These are phyloP conservation scores for Tachina grossa DNA, from an alignment of 2,888 invertebrate species.

Conservation along the genomic window DNA sequence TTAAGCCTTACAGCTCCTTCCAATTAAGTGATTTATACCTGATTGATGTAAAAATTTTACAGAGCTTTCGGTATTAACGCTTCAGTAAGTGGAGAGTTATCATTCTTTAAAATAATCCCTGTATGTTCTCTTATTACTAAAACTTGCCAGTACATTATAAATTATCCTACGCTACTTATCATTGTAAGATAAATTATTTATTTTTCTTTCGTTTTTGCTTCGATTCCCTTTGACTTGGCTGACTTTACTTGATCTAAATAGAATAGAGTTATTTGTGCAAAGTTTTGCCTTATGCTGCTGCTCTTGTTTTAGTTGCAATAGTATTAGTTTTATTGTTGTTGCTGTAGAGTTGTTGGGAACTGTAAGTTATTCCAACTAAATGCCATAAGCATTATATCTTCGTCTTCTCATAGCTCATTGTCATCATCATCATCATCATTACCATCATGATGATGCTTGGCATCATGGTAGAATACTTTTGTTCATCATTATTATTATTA, in stretches of 20 bases:
- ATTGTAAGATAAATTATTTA: slow-evolving; percentile 35
- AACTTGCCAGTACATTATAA: background rate
- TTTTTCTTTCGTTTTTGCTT: slow-evolving; percentile 38
- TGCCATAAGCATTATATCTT: slow-evolving; percentile 64
- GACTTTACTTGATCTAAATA: slow-evolving; percentile 62
- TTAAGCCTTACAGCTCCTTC: no score
- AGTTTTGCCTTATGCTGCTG: slow-evolving; percentile 37
- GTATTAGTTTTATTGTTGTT: slow-evolving; percentile 58
- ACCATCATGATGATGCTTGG: background rate
- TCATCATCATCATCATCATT: slow-evolving; percentile 20
- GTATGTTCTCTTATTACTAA: background rate
- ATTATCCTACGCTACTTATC: background rate
- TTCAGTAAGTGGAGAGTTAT: no score
- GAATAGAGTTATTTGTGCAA: slow-evolving; percentile 55
- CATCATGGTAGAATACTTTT: slow-evolving; percentile 21
- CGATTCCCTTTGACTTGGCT: slow-evolving; percentile 58
- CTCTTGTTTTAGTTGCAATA: slow-evolving; percentile 38
- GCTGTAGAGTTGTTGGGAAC: slow-evolving; percentile 59
- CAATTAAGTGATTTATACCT: no score
- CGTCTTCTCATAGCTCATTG: slow-evolving; percentile 47
- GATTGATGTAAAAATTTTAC: no score
- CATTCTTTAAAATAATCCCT: no score
- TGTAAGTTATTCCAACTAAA: slow-evolving; percentile 68
- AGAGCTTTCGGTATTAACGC: no score
- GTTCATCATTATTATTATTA: background rate